Conservation (phyloP, 2,797 vertebrate species). For the Alca torda region DNA sequence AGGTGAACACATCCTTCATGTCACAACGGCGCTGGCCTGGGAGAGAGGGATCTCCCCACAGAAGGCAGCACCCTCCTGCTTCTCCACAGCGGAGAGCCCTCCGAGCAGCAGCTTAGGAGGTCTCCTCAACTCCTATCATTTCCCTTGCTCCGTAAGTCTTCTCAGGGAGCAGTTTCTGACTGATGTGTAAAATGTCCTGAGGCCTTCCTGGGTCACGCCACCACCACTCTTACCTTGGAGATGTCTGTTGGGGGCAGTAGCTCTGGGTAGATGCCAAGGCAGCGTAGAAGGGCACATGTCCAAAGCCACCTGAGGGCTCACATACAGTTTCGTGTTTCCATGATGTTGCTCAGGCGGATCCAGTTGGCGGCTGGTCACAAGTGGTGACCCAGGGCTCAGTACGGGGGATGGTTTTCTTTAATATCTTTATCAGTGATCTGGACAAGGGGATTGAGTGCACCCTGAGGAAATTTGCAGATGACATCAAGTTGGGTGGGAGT, state of each 20-base stretch:
- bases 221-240: background rate
- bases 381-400: background rate
- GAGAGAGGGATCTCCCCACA: background rate
- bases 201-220: background rate
- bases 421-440: background rate
- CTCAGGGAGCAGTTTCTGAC: background rate
- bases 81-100: background rate
- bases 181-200: rapidly evolving
- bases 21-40: background rate
- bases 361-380: background rate
- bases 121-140: background rate
- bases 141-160: background rate
- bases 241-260: background rate
- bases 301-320: background rate
- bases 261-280: background rate
- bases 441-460: background rate
- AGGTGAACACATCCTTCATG: rapidly evolving
- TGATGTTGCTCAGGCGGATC: background rate
- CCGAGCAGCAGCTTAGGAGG: background rate
- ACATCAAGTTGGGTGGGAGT: background rate
- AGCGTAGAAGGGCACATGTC: rapidly evolving
- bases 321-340: rapidly evolving
- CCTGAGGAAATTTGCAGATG: background rate
- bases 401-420: background rate
- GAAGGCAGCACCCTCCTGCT: background rate